A percentile compares a stretch with the other conserved stretches of the same genome.
Evolutionary conservation across 1,140 invertebrate genomes (phyloP).

Genomic region (Macrotrachela quadricornifera): DNA sequence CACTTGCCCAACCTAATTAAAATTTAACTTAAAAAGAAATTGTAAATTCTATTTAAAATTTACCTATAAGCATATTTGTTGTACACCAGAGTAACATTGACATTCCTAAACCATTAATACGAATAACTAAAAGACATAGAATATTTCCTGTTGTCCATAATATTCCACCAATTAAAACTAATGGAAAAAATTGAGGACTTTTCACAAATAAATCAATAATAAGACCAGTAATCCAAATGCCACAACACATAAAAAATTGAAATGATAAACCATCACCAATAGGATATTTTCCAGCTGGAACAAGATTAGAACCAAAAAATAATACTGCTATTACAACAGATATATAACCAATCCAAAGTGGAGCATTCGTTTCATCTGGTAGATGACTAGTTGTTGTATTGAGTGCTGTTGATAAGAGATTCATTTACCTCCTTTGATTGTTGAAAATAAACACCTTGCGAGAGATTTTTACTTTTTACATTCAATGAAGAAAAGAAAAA

Average conservation of each 20-base stretch:
- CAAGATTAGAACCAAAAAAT: neutral
- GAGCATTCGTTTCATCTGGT: too few relatives aligned
- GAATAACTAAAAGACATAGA: slow-evolving; percentile 4
- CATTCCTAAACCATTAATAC: slow-evolving; percentile 2
- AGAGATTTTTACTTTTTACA: too few relatives aligned
- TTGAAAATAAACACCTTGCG: too few relatives aligned
- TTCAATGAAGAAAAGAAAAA: too few relatives aligned
- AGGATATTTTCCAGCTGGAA: slow-evolving; percentile 1
- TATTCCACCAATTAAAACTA: slow-evolving; percentile 15
- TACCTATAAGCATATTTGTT: slow-evolving; percentile 16
- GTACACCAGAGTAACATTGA: slow-evolving; percentile 9
- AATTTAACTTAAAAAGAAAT: too few relatives aligned
- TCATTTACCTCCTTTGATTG: too few relatives aligned
- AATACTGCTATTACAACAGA: neutral
- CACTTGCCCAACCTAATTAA: too few relatives aligned
- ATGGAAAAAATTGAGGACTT: slow-evolving; percentile 13
- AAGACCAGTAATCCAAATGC: slow-evolving; percentile 12
- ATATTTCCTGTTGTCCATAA: slow-evolving; percentile 14
- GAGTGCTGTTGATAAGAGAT: too few relatives aligned
- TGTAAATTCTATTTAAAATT: slow-evolving; percentile 12
- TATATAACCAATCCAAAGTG: neutral
- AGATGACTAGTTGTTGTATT: too few relatives aligned
- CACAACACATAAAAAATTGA: slow-evolving; percentile 14
- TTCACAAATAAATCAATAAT: slow-evolving; percentile 8
- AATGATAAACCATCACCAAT: slow-evolving; percentile 14